Evolutionary conservation across 2,797 vertebrate species (phyloP).

Genomic region (Brachyalestes nurse): DNA sequence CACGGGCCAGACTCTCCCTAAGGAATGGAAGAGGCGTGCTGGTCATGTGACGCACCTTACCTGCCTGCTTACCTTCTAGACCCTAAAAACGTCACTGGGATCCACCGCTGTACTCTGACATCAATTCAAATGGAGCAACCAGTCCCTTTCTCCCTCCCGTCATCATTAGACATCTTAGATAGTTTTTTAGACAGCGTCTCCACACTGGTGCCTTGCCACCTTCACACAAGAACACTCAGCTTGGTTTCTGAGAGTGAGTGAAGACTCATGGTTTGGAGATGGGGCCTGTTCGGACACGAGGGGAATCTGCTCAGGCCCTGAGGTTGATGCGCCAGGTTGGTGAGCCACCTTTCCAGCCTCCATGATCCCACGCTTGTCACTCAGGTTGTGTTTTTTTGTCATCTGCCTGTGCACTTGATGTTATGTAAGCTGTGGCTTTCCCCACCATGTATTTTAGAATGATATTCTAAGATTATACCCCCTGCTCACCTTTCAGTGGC

Average conservation of each 20-base stretch:
- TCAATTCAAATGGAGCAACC: background rate
- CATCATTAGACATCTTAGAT: background rate
- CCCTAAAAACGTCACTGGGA: slow-evolving; percentile 35
- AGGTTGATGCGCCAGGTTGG: slow-evolving; percentile 96
- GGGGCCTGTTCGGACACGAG: slow-evolving; percentile 85
- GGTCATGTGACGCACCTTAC: slow-evolving; percentile 59
- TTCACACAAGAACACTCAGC: slow-evolving; percentile 41
- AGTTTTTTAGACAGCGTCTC: slow-evolving; percentile 12
- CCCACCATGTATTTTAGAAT: slow-evolving; percentile 95
- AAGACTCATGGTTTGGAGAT: slow-evolving; percentile 58
- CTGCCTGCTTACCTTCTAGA: slow-evolving; percentile 44
- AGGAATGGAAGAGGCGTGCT: slow-evolving; percentile 66
- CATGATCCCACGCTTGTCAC: slow-evolving; percentile 81
- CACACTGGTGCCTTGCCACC: slow-evolving; percentile 27
- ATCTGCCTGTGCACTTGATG: slow-evolving; percentile 97
- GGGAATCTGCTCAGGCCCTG: slow-evolving; percentile 84
- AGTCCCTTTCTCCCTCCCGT: background rate
- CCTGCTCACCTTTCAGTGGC: slow-evolving; percentile 40
- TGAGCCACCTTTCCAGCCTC: slow-evolving; percentile 90
- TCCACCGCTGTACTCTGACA: slow-evolving; percentile 9
- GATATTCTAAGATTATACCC: slow-evolving; percentile 86
- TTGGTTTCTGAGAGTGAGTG: slow-evolving; percentile 53
- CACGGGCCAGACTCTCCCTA: slow-evolving; percentile 70
- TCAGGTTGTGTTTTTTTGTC: slow-evolving; percentile 86
- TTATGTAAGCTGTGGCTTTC: slow-evolving; percentile 93